Conservation (phyloP, 2,888 invertebrate genomes). For the Acleris sparsana region DNA sequence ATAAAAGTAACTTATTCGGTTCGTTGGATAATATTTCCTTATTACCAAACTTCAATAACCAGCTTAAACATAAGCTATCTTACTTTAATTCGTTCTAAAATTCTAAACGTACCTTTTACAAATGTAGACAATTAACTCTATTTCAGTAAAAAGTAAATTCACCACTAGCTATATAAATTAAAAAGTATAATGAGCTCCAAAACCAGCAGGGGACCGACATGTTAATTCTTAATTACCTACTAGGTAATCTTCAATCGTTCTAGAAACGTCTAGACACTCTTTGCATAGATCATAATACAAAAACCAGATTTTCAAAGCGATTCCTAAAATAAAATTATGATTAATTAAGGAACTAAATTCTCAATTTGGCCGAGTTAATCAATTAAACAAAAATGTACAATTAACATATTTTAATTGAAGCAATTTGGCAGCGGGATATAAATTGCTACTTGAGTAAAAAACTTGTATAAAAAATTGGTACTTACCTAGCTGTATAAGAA, state of each 20-base stretch:
- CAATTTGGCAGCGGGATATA: conserved; percentile 29
- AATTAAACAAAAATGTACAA: conserved; percentile 30
- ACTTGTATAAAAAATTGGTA: conserved; percentile 13
- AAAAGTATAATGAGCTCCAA: conserved; percentile 13
- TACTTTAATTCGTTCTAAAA: no score
- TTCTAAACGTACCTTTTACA: no score
- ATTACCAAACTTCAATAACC: no score
- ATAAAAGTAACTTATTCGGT: no score
- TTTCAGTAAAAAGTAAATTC: no score
- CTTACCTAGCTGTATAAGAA: not conserved
- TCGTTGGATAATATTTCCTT: no score
- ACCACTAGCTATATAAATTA: conserved; percentile 5
- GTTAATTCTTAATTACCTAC: conserved; percentile 18
- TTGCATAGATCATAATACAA: conserved; percentile 7
- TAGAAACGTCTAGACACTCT: conserved; percentile 19
- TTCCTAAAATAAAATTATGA: conserved; percentile 18
- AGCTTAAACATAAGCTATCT: no score
- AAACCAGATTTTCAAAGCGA: not conserved
- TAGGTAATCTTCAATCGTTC: conserved; percentile 5
- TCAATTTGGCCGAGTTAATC: conserved; percentile 29
- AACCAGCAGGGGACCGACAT: conserved; percentile 26
- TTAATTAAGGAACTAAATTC: conserved; percentile 30
- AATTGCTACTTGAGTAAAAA: conserved; percentile 17
- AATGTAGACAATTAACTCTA: no score
- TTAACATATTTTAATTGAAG: conserved; percentile 35